Conservation (phyloP, 2,888 invertebrate species). For the Hirtodrosophila trivittata region DNA sequence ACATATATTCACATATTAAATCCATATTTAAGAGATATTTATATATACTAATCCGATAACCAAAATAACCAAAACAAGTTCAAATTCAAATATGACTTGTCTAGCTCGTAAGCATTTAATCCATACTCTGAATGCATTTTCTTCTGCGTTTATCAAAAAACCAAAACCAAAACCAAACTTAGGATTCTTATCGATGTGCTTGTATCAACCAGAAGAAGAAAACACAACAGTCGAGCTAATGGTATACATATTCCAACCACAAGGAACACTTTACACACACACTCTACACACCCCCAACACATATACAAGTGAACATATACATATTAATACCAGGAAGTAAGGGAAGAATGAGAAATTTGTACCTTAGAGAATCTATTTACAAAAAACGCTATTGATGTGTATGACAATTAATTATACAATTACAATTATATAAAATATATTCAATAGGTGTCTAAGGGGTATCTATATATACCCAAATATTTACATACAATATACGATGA, state of each 20-base stretch:
- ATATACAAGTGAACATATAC: constrained; percentile 49
- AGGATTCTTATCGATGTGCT: constrained; percentile 60
- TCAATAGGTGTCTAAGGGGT: constrained; percentile 41
- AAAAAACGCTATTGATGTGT: constrained; percentile 69
- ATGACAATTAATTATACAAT: constrained; percentile 77
- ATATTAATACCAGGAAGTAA: constrained; percentile 21
- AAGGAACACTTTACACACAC: constrained; percentile 6
- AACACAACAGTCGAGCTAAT: constrained; percentile 48
- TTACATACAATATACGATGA: constrained; percentile 44
- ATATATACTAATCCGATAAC: too few species aligned
- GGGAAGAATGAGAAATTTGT: constrained; percentile 65
- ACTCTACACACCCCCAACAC: constrained; percentile 25
- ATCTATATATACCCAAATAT: constrained; percentile 45
- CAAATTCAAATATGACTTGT: constrained; percentile 60
- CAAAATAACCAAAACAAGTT: too few species aligned
- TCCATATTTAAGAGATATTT: constrained; percentile 28
- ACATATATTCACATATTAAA: constrained; percentile 24
- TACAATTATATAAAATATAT: constrained; percentile 48
- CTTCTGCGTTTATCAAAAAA: constrained; percentile 55
- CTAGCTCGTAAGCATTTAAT: constrained; percentile 71
- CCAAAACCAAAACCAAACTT: constrained; percentile 3
- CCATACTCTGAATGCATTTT: constrained; percentile 68
- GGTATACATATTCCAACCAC: constrained; percentile 71
- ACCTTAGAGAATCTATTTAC: constrained; percentile 59
- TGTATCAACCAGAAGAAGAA: constrained; percentile 50